A percentile compares a stretch with the other conserved stretches of the same genome.
Evolutionary conservation across 2,113 vertebrate genomes (phyloP).

Genomic region (Pachycephala philippinensis): DNA sequence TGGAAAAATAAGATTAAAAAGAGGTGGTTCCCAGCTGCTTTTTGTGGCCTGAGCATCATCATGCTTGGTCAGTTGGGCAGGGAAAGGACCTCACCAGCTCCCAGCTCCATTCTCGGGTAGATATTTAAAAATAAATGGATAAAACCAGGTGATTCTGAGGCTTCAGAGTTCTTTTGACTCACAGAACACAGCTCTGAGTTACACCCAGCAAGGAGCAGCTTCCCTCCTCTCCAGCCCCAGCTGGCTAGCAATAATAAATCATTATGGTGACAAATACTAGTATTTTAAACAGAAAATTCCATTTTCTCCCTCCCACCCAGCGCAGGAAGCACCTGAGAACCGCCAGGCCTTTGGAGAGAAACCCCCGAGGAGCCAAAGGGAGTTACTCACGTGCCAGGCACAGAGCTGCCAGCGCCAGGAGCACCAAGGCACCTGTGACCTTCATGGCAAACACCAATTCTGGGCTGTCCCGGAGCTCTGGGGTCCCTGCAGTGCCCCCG

Average conservation of each 20-base stretch:
- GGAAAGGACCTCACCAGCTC: neutral
- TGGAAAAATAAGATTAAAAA: neutral
- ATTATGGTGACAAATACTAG: rapidly evolving
- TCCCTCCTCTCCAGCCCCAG: neutral
- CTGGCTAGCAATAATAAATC: rapidly evolving
- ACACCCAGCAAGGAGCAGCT: neutral
- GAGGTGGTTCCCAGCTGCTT: neutral
- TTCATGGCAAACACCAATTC: neutral
- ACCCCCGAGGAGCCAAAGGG: rapidly evolving
- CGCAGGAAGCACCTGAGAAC: neutral
- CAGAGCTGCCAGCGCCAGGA: constrained; percentile 4
- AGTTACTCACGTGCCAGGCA: constrained; percentile 33
- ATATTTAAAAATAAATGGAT: neutral
- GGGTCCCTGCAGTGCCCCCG: rapidly evolving
- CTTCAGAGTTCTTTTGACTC: neutral
- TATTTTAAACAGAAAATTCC: neutral
- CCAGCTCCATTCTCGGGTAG: neutral
- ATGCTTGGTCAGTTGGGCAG: neutral
- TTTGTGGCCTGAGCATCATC: neutral
- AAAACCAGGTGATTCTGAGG: neutral
- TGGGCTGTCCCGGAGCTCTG: rapidly evolving
- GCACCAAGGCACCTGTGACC: neutral
- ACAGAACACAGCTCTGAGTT: neutral
- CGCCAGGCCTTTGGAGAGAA: neutral
- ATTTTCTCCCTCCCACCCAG: neutral